Conservation (phyloP, 2,113 vertebrate species). For the Tretioscincus oriximinensis region DNA sequence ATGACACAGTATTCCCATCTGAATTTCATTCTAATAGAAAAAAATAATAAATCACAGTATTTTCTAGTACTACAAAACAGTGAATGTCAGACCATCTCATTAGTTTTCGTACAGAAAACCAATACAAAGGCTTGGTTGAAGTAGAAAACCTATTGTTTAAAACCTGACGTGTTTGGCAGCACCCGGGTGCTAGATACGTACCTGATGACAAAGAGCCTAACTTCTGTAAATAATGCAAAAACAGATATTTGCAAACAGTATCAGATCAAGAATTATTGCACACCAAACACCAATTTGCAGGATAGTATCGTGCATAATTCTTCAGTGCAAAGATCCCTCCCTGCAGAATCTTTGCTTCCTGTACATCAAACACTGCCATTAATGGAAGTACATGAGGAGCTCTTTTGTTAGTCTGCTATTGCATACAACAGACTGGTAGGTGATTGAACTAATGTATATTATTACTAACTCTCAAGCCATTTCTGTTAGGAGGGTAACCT, state of each 20-base stretch:
- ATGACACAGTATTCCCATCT: conserved; percentile 71
- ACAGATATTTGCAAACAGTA: conserved; percentile 65
- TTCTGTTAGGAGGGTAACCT: conserved; percentile 65
- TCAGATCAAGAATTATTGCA: conserved; percentile 60
- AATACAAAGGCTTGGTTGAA: conserved; percentile 66
- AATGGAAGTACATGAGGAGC: conserved; percentile 67
- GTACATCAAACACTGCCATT: conserved; percentile 68
- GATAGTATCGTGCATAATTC: conserved; percentile 61
- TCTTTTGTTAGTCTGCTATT: conserved; percentile 62
- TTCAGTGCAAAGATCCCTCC: conserved; percentile 73
- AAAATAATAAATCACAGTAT: conserved; percentile 83
- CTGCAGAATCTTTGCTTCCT: conserved; percentile 74
- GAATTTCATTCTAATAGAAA: conserved; percentile 57
- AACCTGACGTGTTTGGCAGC: conserved; percentile 76
- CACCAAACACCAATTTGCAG: conserved; percentile 55
- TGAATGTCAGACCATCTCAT: conserved; percentile 70
- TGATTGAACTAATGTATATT: conserved; percentile 55
- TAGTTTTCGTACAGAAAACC: conserved; percentile 70
- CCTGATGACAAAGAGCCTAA: conserved; percentile 76
- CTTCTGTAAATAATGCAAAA: conserved; percentile 71
- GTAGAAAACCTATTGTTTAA: conserved; percentile 69
- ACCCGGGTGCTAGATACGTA: conserved; percentile 76
- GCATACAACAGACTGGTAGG: conserved; percentile 60
- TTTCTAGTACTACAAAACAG: conserved; percentile 75
- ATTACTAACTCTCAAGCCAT: conserved; percentile 65